These are phyloP conservation scores for Agrilus biguttatus DNA, from an alignment of 2,888 invertebrate genomes.

Conservation along the genomic window DNA sequence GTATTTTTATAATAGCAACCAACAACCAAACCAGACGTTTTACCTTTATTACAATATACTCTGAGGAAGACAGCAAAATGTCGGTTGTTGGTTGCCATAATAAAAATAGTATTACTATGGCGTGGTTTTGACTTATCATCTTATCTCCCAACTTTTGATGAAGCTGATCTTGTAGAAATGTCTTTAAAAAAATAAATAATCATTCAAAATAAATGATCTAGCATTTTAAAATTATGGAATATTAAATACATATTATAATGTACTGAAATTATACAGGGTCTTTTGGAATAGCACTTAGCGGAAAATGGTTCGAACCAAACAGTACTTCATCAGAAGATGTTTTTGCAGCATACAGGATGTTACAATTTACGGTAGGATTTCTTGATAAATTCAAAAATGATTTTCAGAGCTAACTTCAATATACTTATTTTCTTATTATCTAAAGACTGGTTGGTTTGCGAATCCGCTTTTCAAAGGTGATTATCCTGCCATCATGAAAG, in stretches of 20 bases:
- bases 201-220: too few relatives aligned
- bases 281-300: conserved; percentile 34
- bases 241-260: background rate
- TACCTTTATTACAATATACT: too few relatives aligned
- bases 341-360: conserved; percentile 33
- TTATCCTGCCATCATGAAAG: conserved; percentile 49
- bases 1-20: too few relatives aligned
- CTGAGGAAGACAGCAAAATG: too few relatives aligned
- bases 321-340: conserved; percentile 24
- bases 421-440: background rate
- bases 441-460: conserved; percentile 48
- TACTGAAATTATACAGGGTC: conserved; percentile 11
- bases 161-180: too few relatives aligned
- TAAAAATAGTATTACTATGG: too few relatives aligned
- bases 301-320: conserved; percentile 34
- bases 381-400: background rate
- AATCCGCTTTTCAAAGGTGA: conserved; percentile 53
- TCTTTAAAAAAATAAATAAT: too few relatives aligned
- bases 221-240: too few relatives aligned
- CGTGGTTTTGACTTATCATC: too few relatives aligned
- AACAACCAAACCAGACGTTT: too few relatives aligned
- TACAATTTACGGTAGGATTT: conserved; percentile 11
- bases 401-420: background rate
- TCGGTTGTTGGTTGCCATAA: too few relatives aligned
- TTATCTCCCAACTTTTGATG: too few relatives aligned